Evolutionary conservation across 2,888 invertebrate species (phyloP).

Genomic region (Drosophila infuscata): DNA sequence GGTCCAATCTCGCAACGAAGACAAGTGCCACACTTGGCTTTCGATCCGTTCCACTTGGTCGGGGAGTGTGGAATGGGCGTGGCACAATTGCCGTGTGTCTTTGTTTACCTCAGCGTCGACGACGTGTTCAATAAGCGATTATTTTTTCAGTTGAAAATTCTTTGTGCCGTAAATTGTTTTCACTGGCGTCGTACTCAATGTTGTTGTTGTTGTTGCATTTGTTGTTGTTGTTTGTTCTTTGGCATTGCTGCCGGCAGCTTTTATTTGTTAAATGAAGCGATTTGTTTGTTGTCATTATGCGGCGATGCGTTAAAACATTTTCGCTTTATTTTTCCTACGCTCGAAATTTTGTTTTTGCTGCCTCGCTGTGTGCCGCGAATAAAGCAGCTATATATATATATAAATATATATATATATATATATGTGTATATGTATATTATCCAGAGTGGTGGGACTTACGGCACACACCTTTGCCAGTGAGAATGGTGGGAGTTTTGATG

Average conservation of each 20-base stretch:
- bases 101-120: slow-evolving; percentile 27
- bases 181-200: slow-evolving; percentile 22
- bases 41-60: slow-evolving; percentile 24
- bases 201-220: slow-evolving; percentile 36
- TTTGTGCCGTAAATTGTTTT: slow-evolving; percentile 66
- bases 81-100: slow-evolving; percentile 37
- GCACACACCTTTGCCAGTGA: slow-evolving; percentile 45
- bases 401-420: background rate
- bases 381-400: background rate
- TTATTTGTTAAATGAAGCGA: slow-evolving; percentile 84
- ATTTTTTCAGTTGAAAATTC: slow-evolving; percentile 74
- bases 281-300: slow-evolving; percentile 82
- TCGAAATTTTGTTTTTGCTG: slow-evolving; percentile 69
- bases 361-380: slow-evolving; percentile 20
- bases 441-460: slow-evolving; percentile 59
- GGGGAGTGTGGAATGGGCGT: slow-evolving; percentile 33
- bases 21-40: slow-evolving; percentile 69
- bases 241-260: slow-evolving; percentile 75
- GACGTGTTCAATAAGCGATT: slow-evolving; percentile 78
- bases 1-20: slow-evolving; percentile 20
- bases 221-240: slow-evolving; percentile 55
- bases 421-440: slow-evolving; percentile 1
- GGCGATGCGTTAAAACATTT: slow-evolving; percentile 82
- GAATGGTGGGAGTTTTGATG: slow-evolving; percentile 25
- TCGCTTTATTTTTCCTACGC: slow-evolving; percentile 76